Base-by-base conservation (phyloP, 2,113 vertebrate species). In the Lota lota region DNA sequence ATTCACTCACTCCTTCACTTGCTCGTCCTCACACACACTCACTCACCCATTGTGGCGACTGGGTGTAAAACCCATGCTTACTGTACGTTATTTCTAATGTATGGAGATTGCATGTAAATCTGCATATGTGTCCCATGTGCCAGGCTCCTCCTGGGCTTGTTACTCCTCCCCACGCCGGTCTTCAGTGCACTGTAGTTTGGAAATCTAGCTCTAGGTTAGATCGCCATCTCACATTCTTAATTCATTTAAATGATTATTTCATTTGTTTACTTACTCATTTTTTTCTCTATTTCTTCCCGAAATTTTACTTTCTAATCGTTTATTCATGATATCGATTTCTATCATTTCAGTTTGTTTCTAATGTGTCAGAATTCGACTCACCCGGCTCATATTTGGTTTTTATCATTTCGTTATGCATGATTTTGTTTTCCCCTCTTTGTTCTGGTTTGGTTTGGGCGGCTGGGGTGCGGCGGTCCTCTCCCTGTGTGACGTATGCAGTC, bases 401-500 rank as follows among this genome's bases (percentile, higher is more conserved):
- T 28, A 66, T 60, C 22, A 0, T 47, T 70, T 70, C 22, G 20
- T 61, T 22, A 17, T 50, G 0, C 18, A 70, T 64, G 40, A 4
- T 28, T 28, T 28, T 28, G 28, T 28, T 5, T 47, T 7, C 40
- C 10, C 40, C 40, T 1, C 40, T 1, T n/a, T 76, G 20, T 33
- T 51, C 78, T 68, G n/a, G 22, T 20, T 10, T 66, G 16, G 2
- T 61, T 24, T 40, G 17, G 1, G 2, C 70, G 53, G 75, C 74
- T 73, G 36, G 36, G 6, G 7, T 47, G 40, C 10, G 40, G 40
- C 68, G 17, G 22, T 5, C 18, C 54, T 71, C 79, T 68, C 21
- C 69, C 15, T 10, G 2, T 75, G 50, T 79, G 75, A 75, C 68
- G 67, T 84, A 17, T 73, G 15, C 82, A 90, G 88, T 70, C 87